phyloP scores from a whole-genome alignment of 2,888 invertebrate species.

The Acronicta aceris region DNA sequence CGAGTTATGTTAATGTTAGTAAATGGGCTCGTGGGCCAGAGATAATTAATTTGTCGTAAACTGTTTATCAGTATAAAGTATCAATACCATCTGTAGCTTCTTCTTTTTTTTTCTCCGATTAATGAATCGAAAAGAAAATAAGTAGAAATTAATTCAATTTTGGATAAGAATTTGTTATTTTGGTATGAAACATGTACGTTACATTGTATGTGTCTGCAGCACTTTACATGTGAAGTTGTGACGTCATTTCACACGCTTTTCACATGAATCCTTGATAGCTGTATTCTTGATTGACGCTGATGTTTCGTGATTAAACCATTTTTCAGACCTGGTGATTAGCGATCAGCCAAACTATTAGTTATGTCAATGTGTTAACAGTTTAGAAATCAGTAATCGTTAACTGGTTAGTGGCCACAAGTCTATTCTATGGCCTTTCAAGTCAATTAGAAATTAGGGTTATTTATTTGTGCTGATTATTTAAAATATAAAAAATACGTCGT shows the following conservation, averaged over 20 bases:
- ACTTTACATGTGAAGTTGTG: conserved; percentile 13
- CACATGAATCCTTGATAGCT: conserved; percentile 30
- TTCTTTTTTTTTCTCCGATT: too few species aligned
- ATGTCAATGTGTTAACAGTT: conserved; percentile 9
- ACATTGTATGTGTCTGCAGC: conserved; percentile 22
- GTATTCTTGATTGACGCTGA: conserved; percentile 28
- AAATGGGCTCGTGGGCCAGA: too few species aligned
- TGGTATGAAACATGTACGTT: conserved; percentile 6
- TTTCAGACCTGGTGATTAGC: conserved; percentile 36
- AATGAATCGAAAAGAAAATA: not conserved
- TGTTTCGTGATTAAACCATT: conserved; percentile 35
- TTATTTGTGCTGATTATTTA: too few species aligned
- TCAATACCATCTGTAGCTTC: too few species aligned
- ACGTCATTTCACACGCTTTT: conserved; percentile 26
- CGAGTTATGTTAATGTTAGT: too few species aligned
- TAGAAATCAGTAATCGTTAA: not conserved
- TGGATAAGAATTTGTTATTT: conserved; percentile 6
- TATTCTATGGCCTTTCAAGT: too few species aligned
- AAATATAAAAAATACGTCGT: too few species aligned
- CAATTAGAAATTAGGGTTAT: too few species aligned
- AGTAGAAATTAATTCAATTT: not conserved
- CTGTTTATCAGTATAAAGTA: too few species aligned
- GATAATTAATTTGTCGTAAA: too few species aligned
- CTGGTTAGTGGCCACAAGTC: not conserved
- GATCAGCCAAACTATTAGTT: conserved; percentile 27